phyloP scores from a whole-genome alignment of 2,888 invertebrate species.

The Hyppa rectilinea region DNA sequence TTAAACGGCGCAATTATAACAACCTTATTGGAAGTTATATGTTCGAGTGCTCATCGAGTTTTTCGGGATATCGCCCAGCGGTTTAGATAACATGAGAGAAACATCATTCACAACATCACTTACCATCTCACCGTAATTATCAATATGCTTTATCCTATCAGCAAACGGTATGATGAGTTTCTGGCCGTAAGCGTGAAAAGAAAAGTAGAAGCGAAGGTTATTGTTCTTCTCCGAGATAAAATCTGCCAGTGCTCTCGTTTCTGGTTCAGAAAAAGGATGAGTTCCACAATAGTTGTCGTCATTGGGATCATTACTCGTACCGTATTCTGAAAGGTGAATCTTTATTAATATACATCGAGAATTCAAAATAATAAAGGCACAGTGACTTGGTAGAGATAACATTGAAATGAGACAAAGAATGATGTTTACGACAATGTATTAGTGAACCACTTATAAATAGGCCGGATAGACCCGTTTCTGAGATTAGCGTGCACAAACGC shows the following conservation, averaged over 20 bases:
- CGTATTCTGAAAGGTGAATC: slow-evolving; percentile 70
- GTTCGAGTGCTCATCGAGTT: too few relatives aligned
- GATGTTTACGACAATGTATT: too few relatives aligned
- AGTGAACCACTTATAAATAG: too few relatives aligned
- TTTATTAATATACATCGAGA: not conserved
- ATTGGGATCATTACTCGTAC: slow-evolving; percentile 66
- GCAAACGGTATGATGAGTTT: slow-evolving; percentile 91
- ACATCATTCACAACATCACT: slow-evolving; percentile 11
- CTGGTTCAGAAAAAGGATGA: slow-evolving; percentile 81
- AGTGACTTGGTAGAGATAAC: too few relatives aligned
- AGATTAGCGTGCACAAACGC: too few relatives aligned
- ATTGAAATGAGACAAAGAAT: too few relatives aligned
- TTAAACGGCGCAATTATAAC: too few relatives aligned
- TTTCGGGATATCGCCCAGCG: too few relatives aligned
- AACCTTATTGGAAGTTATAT: too few relatives aligned
- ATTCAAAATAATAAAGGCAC: too few relatives aligned
- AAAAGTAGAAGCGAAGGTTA: slow-evolving; percentile 91
- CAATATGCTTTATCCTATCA: slow-evolving; percentile 82
- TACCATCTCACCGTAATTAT: slow-evolving; percentile 86
- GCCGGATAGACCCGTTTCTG: too few relatives aligned
- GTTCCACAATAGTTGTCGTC: slow-evolving; percentile 78
- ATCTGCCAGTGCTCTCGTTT: slow-evolving; percentile 73
- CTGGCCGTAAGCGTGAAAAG: slow-evolving; percentile 92
- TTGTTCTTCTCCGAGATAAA: slow-evolving; percentile 68
- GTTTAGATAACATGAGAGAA: not conserved